Conservation (phyloP, 2,888 invertebrate species). For the Bembecia ichneumoniformis region DNA sequence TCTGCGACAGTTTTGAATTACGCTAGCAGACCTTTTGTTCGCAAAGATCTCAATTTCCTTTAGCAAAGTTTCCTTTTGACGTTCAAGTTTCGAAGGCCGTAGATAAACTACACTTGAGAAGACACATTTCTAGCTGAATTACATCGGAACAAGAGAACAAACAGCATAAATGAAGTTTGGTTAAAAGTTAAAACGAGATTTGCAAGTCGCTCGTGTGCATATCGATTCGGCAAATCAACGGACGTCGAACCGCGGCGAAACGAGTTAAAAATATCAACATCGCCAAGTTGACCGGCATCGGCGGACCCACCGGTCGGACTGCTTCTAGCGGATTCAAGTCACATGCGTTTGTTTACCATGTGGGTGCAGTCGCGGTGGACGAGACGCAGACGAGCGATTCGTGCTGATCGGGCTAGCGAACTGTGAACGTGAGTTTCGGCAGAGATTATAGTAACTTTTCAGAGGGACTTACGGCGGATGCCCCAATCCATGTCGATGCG, state of each 20-base stretch:
- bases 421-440: constrained; percentile 13
- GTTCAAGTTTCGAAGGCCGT: no score
- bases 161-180: constrained; percentile 35
- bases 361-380: constrained; percentile 32
- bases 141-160: constrained; percentile 11
- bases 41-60: no score
- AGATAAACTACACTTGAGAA: no score
- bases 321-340: constrained; percentile 39
- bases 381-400: constrained; percentile 2
- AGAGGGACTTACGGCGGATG: constrained; percentile 64
- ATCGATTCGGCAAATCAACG: constrained; percentile 64
- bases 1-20: no score
- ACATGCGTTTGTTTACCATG: constrained; percentile 72
- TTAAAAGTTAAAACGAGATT: constrained; percentile 31
- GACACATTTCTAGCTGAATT: constrained; percentile 11
- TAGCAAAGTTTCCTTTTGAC: no score
- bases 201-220: constrained; percentile 64
- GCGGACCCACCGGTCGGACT: constrained; percentile 66
- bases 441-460: constrained; percentile 26
- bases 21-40: no score
- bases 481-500: constrained; percentile 65
- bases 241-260: constrained; percentile 66
- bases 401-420: constrained; percentile 12
- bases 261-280: constrained; percentile 68
- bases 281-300: constrained; percentile 60